phyloP scores from a whole-genome alignment of 2,113 vertebrate species.

The Suricata suricatta region DNA sequence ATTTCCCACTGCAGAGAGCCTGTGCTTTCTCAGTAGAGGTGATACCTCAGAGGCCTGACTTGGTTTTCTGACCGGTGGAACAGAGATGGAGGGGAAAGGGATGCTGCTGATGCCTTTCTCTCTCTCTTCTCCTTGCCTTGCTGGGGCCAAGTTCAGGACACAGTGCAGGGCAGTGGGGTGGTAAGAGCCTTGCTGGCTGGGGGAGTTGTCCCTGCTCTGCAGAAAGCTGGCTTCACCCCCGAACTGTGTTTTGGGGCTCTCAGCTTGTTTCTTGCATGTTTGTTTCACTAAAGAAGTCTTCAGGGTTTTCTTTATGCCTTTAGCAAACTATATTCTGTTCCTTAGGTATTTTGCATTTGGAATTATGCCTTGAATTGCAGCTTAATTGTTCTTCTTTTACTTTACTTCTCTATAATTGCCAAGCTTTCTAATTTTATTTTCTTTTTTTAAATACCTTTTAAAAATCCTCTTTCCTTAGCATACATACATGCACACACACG shows the following conservation, averaged over 20 bases:
- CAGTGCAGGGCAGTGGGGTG: neutral
- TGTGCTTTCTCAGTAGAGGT: neutral
- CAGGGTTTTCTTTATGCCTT: constrained; percentile 19
- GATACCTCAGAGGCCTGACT: neutral
- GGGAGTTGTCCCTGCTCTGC: neutral
- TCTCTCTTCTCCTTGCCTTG: neutral
- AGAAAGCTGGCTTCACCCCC: neutral
- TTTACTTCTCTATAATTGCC: constrained; percentile 38
- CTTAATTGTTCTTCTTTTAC: constrained; percentile 31
- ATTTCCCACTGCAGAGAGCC: neutral
- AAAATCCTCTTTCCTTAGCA: neutral
- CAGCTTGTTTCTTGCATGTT: neutral
- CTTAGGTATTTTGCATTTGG: neutral
- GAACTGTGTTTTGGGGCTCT: neutral
- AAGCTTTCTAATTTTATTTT: constrained; percentile 53
- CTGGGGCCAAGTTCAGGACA: neutral
- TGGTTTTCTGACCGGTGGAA: neutral
- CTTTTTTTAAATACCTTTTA: neutral
- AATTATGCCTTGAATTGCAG: neutral
- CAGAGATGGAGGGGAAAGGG: neutral
- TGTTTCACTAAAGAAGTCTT: neutral
- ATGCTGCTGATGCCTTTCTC: neutral
- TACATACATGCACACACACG: too few relatives aligned
- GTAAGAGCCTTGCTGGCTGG: too few relatives aligned
- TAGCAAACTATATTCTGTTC: neutral